Conservation (phyloP, 2,888 invertebrate species). For the Polymixis flavicincta region DNA sequence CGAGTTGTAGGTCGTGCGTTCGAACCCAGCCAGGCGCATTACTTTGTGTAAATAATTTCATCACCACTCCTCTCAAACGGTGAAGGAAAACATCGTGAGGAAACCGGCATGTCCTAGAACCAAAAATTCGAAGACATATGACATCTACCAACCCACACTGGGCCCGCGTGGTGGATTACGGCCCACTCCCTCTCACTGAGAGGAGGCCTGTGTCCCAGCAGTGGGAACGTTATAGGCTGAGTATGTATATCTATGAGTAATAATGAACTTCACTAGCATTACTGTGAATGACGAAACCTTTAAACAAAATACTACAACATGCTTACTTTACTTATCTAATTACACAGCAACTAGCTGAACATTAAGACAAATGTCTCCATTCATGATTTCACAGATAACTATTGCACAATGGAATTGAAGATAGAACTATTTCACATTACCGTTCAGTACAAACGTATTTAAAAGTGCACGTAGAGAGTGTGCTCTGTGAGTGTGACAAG, state of each 20-base stretch:
- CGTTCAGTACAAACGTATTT: slow-evolving; percentile 22
- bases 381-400: slow-evolving; percentile 75
- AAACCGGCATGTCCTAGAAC: too few relatives aligned
- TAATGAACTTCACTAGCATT: not conserved
- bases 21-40: too few relatives aligned
- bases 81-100: too few relatives aligned
- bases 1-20: too few relatives aligned
- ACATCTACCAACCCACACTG: too few relatives aligned
- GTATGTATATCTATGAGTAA: slow-evolving; percentile 28
- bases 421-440: slow-evolving; percentile 68
- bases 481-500: slow-evolving; percentile 70
- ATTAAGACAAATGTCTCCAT: slow-evolving; percentile 73
- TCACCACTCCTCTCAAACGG: too few relatives aligned
- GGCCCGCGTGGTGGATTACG: too few relatives aligned
- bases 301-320: slow-evolving; percentile 43
- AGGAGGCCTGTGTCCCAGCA: too few relatives aligned
- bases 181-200: too few relatives aligned
- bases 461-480: slow-evolving; percentile 35
- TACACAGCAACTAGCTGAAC: slow-evolving; percentile 50
- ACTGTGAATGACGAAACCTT: slow-evolving; percentile 40
- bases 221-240: too few relatives aligned
- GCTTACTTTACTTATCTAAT: slow-evolving; percentile 57
- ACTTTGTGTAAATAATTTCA: too few relatives aligned
- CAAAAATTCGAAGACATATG: too few relatives aligned
- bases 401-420: slow-evolving; percentile 68